Evolutionary conservation across 2,888 invertebrate genomes (phyloP).

Genomic region (Parnassius smintheus): DNA sequence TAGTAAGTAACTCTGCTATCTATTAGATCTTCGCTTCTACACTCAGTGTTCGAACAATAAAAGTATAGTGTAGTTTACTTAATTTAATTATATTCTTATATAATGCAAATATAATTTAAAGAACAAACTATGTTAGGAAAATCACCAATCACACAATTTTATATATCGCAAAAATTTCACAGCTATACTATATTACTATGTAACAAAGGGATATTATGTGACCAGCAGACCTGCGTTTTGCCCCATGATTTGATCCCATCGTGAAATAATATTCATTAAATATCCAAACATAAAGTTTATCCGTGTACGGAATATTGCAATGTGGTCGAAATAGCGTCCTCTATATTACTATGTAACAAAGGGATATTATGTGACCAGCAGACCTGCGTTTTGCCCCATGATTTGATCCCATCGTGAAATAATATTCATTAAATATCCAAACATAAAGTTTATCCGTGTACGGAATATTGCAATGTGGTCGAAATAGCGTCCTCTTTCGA

Average conservation of each 20-base stretch:
- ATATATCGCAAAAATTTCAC: no score
- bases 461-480: constrained; percentile 15
- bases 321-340: constrained; percentile 5
- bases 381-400: constrained; percentile 5
- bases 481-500: constrained; percentile 9
- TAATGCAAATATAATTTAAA: no score
- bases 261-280: constrained; percentile 19
- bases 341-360: constrained; percentile 15
- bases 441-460: constrained; percentile 13
- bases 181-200: no score
- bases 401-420: constrained; percentile 14
- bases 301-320: constrained; percentile 15
- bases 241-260: constrained; percentile 8
- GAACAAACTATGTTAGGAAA: no score
- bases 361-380: constrained; percentile 6
- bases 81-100: no score
- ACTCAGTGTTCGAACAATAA: no score
- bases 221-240: constrained; percentile 1
- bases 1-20: no score
- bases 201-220: constrained; percentile 17
- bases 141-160: no score
- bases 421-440: constrained; percentile 16
- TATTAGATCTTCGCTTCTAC: no score
- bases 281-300: constrained; percentile 12
- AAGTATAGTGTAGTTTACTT: no score